Conservation (phyloP, 2,797 vertebrate species). For the Anguilla megastoma region DNA sequence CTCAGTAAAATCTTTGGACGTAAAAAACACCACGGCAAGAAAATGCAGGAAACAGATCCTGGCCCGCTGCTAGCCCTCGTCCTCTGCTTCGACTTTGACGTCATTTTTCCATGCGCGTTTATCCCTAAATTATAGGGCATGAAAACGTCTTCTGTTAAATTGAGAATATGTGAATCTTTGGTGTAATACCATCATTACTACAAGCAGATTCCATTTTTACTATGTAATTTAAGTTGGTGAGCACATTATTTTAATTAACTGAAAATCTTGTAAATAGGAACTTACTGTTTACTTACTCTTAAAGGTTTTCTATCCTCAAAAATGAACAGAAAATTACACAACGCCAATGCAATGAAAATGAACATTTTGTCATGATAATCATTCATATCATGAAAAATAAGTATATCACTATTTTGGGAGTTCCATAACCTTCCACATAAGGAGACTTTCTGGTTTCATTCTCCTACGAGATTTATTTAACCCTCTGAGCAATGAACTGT, state of each 20-base stretch:
- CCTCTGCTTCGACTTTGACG: slow-evolving; percentile 22
- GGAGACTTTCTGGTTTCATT: no score
- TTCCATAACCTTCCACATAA: no score
- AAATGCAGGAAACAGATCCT: slow-evolving; percentile 30
- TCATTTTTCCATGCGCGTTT: slow-evolving; percentile 28
- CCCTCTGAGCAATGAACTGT: neutral
- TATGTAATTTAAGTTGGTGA: neutral
- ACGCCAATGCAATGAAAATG: neutral
- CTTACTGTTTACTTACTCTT: neutral
- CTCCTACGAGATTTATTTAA: neutral
- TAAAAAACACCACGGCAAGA: neutral
- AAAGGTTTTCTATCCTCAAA: neutral
- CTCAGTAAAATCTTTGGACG: neutral
- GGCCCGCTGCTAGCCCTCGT: neutral
- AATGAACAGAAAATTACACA: neutral
- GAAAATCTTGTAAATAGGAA: neutral
- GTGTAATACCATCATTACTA: neutral
- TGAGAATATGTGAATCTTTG: slow-evolving; percentile 26
- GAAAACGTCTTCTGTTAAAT: slow-evolving; percentile 26
- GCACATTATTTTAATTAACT: neutral
- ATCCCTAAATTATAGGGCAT: slow-evolving; percentile 34
- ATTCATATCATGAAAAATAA: neutral
- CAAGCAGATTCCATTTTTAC: neutral
- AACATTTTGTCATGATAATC: neutral
- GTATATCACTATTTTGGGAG: no score